Base-by-base conservation (phyloP, 2,888 invertebrate species). In the Macrophya annulata region DNA sequence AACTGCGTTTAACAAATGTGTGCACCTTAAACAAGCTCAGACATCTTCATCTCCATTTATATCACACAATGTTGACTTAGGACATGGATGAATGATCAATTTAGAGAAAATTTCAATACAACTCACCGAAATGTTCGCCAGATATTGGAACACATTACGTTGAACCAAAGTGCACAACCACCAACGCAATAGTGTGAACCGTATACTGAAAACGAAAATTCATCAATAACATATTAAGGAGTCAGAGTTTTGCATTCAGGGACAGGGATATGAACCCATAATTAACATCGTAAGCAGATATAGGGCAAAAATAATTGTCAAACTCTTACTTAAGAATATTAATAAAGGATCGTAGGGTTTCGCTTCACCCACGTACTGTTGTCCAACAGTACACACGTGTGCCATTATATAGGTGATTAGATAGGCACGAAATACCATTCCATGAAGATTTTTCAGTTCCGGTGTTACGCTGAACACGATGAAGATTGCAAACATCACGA, bases 361-460 rank as follows among this genome's bases (percentile, higher is more conserved):
- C 12, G 45, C n/a, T n/a, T 25, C 45, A 10, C 21, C 25, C 4
- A n/a, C 45, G 21, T 45, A 0, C 6, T 45, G 45, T 12, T 45
- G 43, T 21, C 74, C 74, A 10, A 74, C 12, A 21, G 10, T 9
- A 43, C n/a, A 21, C 1, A 31, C 0, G 37, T 31, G 31, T 9
- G 31, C 2, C 12, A 1, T 17, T 9, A 77, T 37, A 17, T 77
- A 77, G 15, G 77, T 77, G 77, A 55, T 9, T 9, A 77, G 17
- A 21, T 77, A 77, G 55, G 51, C 12, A 31, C 77, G 77, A 37
- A 77, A 51, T 55, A 31, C 51, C 31, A 77, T 21, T 48, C 96
- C 96, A 89, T 96, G 96, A 17, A 96, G 93, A 91, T 96, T 97
- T 59, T 95, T 93, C 31, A 96, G 92, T 87, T 96, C 96, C 0